A percentile compares a stretch with the other conserved stretches of the same genome.
Conservation (phyloP, 2,113 vertebrate species). For the Salvelinus sp. region DNA sequence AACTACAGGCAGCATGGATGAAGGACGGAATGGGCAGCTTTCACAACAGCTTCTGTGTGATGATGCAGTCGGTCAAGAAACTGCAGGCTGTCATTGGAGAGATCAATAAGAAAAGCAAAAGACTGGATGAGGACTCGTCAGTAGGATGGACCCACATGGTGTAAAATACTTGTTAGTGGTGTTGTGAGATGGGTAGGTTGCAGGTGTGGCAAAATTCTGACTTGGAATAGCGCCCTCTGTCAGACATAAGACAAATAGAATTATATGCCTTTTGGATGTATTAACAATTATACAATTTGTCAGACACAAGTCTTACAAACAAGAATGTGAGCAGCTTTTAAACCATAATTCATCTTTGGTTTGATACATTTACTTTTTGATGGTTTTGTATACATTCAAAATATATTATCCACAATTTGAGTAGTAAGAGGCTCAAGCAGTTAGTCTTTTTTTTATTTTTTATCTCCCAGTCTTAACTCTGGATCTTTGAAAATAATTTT, state of each 20-base stretch:
- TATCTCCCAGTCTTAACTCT: too few species aligned
- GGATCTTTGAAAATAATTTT: background rate
- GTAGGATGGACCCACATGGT: background rate
- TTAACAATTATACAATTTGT: too few species aligned
- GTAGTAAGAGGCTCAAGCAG: too few species aligned
- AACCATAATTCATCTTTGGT: background rate
- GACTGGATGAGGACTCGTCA: background rate
- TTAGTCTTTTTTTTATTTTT: too few species aligned
- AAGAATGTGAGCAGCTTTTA: background rate
- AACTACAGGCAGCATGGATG: conserved; percentile 76
- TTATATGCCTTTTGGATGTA: background rate
- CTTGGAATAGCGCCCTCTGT: background rate
- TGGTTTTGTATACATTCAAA: background rate
- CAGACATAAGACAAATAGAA: background rate
- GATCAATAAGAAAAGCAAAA: conserved; percentile 35
- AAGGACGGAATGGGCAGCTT: conserved; percentile 79
- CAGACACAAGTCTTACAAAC: too few species aligned
- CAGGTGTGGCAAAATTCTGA: too few species aligned
- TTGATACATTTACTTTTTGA: too few species aligned
- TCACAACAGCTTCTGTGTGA: conserved; percentile 77
- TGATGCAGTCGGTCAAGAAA: conserved; percentile 74
- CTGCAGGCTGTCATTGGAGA: conserved; percentile 68
- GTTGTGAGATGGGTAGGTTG: background rate
- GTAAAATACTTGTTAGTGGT: background rate
- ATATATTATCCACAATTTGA: too few species aligned